Evolutionary conservation across 2,113 vertebrate species (phyloP), one percentile per base, ranked within the genome.

Genomic region (Callionymus lyra): DNA sequence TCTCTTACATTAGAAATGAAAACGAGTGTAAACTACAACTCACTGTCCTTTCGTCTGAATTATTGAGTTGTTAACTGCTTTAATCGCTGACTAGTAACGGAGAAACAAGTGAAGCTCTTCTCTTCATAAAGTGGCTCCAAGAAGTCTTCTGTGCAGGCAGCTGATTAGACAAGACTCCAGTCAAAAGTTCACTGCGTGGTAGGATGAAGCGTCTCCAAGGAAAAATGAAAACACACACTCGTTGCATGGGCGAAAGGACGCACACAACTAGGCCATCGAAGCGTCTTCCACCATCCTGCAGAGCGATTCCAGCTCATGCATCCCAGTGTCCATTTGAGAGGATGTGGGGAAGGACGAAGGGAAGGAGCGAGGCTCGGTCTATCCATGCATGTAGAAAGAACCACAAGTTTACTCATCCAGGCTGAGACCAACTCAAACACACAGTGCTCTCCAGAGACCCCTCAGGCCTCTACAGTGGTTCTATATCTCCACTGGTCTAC

Each of bases 361-460:
- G 56, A 35, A 55, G 52, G 56, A 31, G 45, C 10, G 37, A 21
- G 48, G 57, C 12, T 44, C 53, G 46, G 67, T 33, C 60, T 56
- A 74, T 42, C 65, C 76, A 82, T 81, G 82, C 77, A 78, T 81
- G 73, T 67, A 68, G 56, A 74, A 54, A 48, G n/a, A n/a, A n/a
- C n/a, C 54, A 63, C 55, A 74, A 47, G 68, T 45, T 52, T 64
- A 51, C 59, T 72, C 63, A 66, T 61, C 61, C 74, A 53, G 56
- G 56, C 68, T 44, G 49, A 59, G 57, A 72, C 64, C 63, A 59
- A 64, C 48, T 53, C 49, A 47, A 49, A 54, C 46, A 50, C 43
- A 42, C 46, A 50, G 42, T 27, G 41, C 64, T 71, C 73, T 63
- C 59, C 47, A 53, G 76, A 77, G 68, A 49, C 53, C 64, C 68